phyloP scores from a whole-genome alignment of 2,113 vertebrate genomes.

The Neomonachus schauinslandi region DNA sequence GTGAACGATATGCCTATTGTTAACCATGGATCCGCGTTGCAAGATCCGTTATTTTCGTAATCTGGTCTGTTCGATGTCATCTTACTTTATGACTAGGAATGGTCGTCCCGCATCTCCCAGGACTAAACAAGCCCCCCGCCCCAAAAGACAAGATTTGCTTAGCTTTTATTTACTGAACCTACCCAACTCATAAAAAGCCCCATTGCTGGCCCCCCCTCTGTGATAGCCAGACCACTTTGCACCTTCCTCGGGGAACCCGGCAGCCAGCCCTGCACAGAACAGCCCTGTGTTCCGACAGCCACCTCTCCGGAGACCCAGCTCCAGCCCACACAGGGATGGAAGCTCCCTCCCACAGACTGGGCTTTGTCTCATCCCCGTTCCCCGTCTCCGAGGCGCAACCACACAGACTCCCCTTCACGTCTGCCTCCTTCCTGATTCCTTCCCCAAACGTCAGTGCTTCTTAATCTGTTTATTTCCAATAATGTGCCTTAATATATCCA shows the following conservation, averaged over 20 bases:
- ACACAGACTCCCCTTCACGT: background rate
- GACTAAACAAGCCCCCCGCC: background rate
- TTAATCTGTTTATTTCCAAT: background rate
- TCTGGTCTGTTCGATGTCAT: no score
- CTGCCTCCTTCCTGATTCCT: background rate
- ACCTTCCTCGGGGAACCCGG: no score
- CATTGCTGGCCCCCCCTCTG: accelerated
- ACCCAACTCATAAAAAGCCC: background rate
- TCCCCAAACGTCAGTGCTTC: accelerated
- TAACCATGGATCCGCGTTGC: background rate
- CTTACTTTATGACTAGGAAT: background rate
- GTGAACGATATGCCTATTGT: accelerated
- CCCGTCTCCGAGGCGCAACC: background rate
- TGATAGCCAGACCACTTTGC: accelerated
- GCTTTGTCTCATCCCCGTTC: no score
- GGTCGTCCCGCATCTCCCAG: background rate
- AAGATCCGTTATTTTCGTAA: no score
- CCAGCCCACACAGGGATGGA: no score
- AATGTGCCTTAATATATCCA: background rate
- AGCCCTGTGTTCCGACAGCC: accelerated
- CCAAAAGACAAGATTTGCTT: background rate
- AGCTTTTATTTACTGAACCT: background rate
- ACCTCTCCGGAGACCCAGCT: no score
- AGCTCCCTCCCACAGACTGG: background rate
- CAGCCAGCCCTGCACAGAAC: accelerated